Evolutionary conservation across 2,797 vertebrate genomes (phyloP).

Genomic region (Siniperca undulata): DNA sequence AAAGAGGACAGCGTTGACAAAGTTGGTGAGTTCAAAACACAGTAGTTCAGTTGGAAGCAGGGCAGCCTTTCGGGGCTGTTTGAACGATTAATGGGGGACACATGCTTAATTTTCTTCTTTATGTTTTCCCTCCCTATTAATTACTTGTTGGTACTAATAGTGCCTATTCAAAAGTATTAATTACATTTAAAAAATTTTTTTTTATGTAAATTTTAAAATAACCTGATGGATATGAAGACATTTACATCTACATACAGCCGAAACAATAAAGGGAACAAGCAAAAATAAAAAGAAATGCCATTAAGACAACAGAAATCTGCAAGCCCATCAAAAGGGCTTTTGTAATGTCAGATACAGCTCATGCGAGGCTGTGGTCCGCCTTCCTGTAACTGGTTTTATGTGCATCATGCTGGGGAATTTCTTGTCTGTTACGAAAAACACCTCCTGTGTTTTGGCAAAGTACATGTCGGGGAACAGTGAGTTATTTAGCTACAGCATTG

Average conservation of each 20-base stretch:
- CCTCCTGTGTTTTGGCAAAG: background rate
- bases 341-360: background rate
- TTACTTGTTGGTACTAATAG: conserved; percentile 8
- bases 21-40: conserved; percentile 1
- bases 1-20: background rate
- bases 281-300: background rate
- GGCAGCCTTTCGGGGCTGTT: background rate
- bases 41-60: background rate
- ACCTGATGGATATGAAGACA: background rate
- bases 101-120: background rate
- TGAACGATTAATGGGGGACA: background rate
- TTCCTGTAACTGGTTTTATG: conserved; percentile 6
- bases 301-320: background rate
- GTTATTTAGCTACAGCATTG: background rate
- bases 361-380: background rate
- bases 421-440: conserved; percentile 3
- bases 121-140: conserved; percentile 12
- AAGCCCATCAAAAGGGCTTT: conserved; percentile 13
- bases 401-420: background rate
- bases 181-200: background rate
- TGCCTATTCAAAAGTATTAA: background rate
- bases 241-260: background rate
- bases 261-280: background rate
- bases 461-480: background rate
- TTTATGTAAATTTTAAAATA: background rate